These are phyloP conservation scores for Rhabdomys pumilio DNA, from an alignment of 2,797 vertebrate species.

Conservation along the genomic window DNA sequence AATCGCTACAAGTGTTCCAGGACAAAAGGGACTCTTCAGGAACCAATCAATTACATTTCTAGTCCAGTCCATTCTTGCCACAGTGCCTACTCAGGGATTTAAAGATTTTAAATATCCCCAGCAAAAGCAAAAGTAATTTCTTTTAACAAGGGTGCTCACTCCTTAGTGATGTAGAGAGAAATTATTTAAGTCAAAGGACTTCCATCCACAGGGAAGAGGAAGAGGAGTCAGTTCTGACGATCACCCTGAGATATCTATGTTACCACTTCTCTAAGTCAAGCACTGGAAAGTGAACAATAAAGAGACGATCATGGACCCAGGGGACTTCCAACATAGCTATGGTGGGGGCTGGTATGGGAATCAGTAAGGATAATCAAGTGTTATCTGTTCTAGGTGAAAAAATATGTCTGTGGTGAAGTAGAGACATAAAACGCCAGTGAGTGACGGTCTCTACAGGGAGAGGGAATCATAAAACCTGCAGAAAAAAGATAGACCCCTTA, in stretches of 20 bases:
- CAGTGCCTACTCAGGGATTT: background rate
- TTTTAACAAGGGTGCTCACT: background rate
- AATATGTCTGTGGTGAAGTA: conserved; percentile 28
- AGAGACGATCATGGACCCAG: background rate
- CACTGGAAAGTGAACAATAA: background rate
- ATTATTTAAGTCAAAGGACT: background rate
- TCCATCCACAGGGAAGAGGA: background rate
- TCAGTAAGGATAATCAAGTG: conserved; percentile 62
- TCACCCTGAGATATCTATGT: conserved; percentile 5
- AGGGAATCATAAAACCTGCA: conserved; percentile 44
- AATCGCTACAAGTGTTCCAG: background rate
- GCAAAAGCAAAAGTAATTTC: conserved; percentile 31
- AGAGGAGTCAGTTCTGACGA: background rate
- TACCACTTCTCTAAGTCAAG: background rate
- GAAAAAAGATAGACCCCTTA: conserved; percentile 65
- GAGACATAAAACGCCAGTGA: conserved; percentile 43
- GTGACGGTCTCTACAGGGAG: conserved; percentile 21
- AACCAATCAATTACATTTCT: conserved; percentile 12
- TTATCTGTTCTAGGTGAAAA: conserved; percentile 58
- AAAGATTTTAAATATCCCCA: background rate
- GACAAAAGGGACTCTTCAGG: conserved; percentile 31
- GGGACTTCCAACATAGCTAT: background rate
- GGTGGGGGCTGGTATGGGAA: background rate
- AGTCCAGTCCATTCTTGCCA: background rate
- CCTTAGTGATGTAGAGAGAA: conserved; percentile 1